Conservation (phyloP, 30 jellyfish, hydroid and myxozoan genomes). For the Turritopsis rubra region DNA sequence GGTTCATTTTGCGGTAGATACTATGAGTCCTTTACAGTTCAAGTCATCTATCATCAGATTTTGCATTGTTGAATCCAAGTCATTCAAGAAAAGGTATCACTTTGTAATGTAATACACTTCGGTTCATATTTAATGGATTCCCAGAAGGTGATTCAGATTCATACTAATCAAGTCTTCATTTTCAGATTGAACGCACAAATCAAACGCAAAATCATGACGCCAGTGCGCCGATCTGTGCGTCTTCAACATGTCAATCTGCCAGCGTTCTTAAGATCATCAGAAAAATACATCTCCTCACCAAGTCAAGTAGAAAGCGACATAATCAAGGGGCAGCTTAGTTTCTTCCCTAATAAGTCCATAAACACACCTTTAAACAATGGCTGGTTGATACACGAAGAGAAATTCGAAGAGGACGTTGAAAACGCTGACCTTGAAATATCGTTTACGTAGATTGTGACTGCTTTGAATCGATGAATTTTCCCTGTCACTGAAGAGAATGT, state of each 20-base stretch:
- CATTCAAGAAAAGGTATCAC: constrained; percentile 56
- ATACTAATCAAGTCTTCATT: background rate
- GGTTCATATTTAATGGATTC: background rate
- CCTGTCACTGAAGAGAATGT: no score
- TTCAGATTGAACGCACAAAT: constrained; percentile 54
- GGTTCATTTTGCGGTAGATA: constrained; percentile 52
- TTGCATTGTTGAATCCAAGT: constrained; percentile 74
- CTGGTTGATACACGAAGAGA: constrained; percentile 19
- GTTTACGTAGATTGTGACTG: background rate
- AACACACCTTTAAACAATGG: constrained; percentile 35
- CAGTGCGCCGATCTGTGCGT: constrained; percentile 79
- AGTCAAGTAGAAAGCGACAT: constrained; percentile 40
- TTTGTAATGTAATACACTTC: background rate
- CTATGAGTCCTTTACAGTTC: constrained; percentile 56
- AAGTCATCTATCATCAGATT: constrained; percentile 63
- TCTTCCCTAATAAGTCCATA: constrained; percentile 49
- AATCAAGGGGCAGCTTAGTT: constrained; percentile 44
- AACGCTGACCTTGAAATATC: background rate
- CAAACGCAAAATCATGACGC: constrained; percentile 61
- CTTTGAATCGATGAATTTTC: no score
- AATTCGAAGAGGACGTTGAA: background rate
- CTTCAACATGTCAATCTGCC: constrained; percentile 48
- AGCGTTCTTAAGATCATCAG: constrained; percentile 36
- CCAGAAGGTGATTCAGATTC: background rate
- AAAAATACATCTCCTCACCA: constrained; percentile 57